Percentiles rank a stretch among this genome's conserved stretches.
Evolutionary conservation across 2,113 vertebrate species (phyloP).

Genomic region (Fukomys damarensis): DNA sequence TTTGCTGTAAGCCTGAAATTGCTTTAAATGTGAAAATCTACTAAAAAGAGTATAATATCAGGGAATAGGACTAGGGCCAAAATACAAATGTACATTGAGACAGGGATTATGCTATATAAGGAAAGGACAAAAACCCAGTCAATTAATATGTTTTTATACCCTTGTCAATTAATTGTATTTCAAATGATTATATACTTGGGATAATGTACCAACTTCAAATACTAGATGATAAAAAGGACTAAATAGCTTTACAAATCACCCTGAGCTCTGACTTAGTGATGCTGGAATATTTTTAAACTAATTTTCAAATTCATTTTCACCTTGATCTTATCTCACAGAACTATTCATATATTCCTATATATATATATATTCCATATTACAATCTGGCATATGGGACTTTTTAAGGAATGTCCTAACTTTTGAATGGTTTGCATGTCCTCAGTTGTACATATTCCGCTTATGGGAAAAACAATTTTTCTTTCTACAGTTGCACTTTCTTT

Average conservation of each 20-base stretch:
- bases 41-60: not conserved
- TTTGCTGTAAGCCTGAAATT: not conserved
- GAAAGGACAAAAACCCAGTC: conserved; percentile 15
- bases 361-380: not conserved
- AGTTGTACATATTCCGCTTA: not conserved
- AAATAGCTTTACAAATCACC: not conserved
- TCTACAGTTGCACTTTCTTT: not conserved
- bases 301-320: not conserved
- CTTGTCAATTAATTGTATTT: not conserved
- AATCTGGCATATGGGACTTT: not conserved
- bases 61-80: not conserved
- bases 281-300: not conserved
- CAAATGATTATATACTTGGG: not conserved
- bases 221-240: not conserved
- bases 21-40: not conserved
- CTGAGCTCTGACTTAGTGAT: not conserved
- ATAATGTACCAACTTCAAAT: not conserved
- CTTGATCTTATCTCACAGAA: not conserved
- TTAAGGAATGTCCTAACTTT: not conserved
- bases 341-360: not conserved
- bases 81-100: not conserved
- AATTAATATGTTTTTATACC: not conserved
- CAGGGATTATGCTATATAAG: conserved; percentile 18
- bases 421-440: not conserved
- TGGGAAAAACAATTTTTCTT: not conserved